Conservation (phyloP, 2,888 invertebrate species). For the Arenicola marina region DNA sequence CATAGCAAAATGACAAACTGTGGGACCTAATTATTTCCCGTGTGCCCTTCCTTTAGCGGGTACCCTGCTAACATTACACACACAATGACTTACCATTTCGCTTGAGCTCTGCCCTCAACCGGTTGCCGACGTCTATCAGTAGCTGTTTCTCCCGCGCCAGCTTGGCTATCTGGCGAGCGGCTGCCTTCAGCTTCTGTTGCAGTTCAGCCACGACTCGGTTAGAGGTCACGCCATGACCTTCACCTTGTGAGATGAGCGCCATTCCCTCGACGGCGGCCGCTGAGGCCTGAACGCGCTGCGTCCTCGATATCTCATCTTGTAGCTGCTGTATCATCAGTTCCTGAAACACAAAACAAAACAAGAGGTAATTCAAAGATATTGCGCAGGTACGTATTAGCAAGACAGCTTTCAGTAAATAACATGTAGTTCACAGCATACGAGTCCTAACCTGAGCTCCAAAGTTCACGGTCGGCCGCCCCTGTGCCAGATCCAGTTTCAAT, state of each 20-base stretch:
- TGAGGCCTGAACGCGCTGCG: slow-evolving; percentile 8
- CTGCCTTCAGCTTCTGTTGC: slow-evolving; percentile 46
- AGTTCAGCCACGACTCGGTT: slow-evolving; percentile 28
- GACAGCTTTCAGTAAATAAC: too few species aligned
- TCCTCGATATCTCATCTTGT: slow-evolving; percentile 53
- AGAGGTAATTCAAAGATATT: too few species aligned
- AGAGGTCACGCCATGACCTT: slow-evolving; percentile 5
- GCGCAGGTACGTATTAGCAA: too few species aligned
- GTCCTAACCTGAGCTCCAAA: slow-evolving; percentile 54
- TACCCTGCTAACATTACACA: too few species aligned
- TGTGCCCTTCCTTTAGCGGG: too few species aligned
- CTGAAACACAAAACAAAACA: too few species aligned
- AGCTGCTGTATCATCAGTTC: slow-evolving; percentile 59
- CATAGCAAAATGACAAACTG: not conserved
- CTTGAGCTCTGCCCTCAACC: slow-evolving; percentile 52
- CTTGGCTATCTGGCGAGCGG: slow-evolving; percentile 52
- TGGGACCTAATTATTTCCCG: not conserved
- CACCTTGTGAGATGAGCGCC: not conserved
- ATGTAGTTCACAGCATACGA: not conserved
- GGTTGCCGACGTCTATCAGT: slow-evolving; percentile 57
- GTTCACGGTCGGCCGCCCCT: slow-evolving; percentile 50
- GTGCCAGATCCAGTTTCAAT: slow-evolving; percentile 51
- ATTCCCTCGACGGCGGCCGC: not conserved
- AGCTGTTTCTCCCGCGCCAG: slow-evolving; percentile 56
- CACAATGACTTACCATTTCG: slow-evolving; percentile 33